Evolutionary conservation across 2,113 vertebrate species (phyloP).

Genomic region (Tachuris rubrigastra): DNA sequence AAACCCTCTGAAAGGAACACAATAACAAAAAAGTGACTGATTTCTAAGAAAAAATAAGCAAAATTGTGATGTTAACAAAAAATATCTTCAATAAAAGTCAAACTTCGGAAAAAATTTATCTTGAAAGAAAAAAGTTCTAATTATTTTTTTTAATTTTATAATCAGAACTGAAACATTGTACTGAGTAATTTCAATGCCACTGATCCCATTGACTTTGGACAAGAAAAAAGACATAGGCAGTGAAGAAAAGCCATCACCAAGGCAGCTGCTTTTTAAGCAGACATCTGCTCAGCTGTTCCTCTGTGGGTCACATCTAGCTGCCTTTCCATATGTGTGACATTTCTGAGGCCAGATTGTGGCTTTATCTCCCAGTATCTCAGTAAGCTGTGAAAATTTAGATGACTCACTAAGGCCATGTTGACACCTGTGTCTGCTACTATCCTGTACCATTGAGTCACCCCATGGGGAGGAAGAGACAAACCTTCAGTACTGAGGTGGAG

Average conservation of each 20-base stretch:
- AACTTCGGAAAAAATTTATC: not conserved
- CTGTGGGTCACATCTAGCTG: slow-evolving; percentile 17
- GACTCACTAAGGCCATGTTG: not conserved
- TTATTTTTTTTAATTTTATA: not conserved
- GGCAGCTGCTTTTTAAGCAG: slow-evolving; percentile 20
- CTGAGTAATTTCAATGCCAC: not conserved
- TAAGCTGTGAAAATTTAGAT: not conserved
- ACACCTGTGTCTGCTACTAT: slow-evolving; percentile 37
- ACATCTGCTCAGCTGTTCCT: slow-evolving; percentile 15
- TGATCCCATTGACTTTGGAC: not conserved
- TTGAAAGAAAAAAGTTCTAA: not conserved
- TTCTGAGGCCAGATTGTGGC: slow-evolving; percentile 19
- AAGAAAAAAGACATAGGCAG: not conserved
- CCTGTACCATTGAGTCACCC: not conserved
- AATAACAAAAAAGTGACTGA: not conserved
- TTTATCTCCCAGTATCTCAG: slow-evolving; percentile 9
- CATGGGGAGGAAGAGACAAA: not conserved
- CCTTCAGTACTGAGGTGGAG: not conserved
- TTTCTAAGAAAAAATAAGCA: slow-evolving; percentile 59
- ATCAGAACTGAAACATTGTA: not conserved
- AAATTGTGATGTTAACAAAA: slow-evolving; percentile 16
- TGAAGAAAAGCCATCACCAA: not conserved
- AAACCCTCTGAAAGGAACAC: slow-evolving; percentile 8
- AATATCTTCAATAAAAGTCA: slow-evolving; percentile 4
- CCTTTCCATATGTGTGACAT: slow-evolving; percentile 45